Conservation (phyloP, 2,797 vertebrate species). For the Peromyscus eremicus region DNA sequence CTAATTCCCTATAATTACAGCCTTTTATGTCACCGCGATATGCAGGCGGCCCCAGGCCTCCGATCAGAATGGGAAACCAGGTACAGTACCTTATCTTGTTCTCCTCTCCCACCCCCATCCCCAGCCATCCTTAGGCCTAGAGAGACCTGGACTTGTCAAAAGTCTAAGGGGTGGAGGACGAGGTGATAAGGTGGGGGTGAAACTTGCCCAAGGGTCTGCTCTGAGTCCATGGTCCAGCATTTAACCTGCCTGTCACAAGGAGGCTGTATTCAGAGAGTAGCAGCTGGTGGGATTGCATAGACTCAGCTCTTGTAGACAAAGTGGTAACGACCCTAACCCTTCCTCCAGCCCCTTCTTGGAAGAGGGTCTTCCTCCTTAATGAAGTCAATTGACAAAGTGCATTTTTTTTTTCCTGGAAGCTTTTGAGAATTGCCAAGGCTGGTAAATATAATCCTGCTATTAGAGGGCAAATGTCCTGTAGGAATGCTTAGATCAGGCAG, state of each 20-base stretch:
- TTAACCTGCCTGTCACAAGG: neutral
- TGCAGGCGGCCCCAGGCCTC: conserved; percentile 97
- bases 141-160: neutral
- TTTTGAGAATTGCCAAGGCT: conserved; percentile 85
- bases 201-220: neutral
- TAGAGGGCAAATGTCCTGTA: conserved; percentile 71
- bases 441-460: conserved; percentile 83
- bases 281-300: neutral
- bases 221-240: neutral
- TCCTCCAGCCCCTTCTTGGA: conserved; percentile 59
- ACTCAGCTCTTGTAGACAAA: neutral
- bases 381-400: conserved; percentile 71
- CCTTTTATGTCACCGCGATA: conserved; percentile 99
- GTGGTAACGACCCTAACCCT: neutral
- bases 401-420: conserved; percentile 78
- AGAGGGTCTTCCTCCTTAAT: conserved; percentile 74
- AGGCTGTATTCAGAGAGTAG: neutral
- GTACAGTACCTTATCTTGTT: conserved; percentile 87
- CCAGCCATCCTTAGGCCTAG: neutral
- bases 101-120: neutral
- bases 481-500: conserved; percentile 80
- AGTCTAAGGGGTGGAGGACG: neutral
- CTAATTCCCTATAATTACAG: conserved; percentile 90
- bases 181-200: neutral
- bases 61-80: conserved; percentile 99